These are phyloP conservation scores for Cactoblastis cactorum DNA, from an alignment of 2,888 invertebrate species.

Conservation along the genomic window DNA sequence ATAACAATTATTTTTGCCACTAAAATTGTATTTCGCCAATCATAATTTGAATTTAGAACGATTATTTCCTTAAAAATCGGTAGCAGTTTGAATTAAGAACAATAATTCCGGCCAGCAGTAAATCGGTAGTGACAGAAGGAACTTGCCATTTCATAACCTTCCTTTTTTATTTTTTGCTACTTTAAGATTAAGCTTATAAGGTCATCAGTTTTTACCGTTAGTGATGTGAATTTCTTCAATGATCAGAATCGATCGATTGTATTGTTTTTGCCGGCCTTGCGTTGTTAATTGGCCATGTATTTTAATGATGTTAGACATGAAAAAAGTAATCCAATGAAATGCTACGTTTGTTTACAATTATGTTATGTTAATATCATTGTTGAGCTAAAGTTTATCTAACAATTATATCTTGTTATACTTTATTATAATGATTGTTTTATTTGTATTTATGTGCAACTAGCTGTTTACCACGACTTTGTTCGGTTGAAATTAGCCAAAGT, in stretches of 20 bases:
- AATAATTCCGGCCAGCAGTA: not conserved
- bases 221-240: constrained; percentile 27
- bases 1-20: no score
- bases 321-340: constrained; percentile 8
- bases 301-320: constrained; percentile 10
- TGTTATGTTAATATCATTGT: constrained; percentile 23
- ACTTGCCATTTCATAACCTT: constrained; percentile 13
- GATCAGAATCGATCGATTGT: constrained; percentile 27
- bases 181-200: constrained; percentile 42
- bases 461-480: no score
- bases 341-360: constrained; percentile 4
- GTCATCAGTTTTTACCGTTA: constrained; percentile 31
- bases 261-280: constrained; percentile 13
- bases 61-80: no score
- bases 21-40: no score
- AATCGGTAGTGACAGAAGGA: constrained; percentile 2
- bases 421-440: no score
- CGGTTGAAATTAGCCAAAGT: no score
- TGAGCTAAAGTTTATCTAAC: constrained; percentile 6
- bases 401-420: no score
- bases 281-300: constrained; percentile 11
- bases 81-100: not conserved
- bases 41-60: no score
- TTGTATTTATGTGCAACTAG: no score
- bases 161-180: constrained; percentile 28